Percentiles rank a stretch among this genome's conserved stretches.
phyloP scores from a whole-genome alignment of 2,888 invertebrate genomes.

The Pristionchus arcanus region DNA sequence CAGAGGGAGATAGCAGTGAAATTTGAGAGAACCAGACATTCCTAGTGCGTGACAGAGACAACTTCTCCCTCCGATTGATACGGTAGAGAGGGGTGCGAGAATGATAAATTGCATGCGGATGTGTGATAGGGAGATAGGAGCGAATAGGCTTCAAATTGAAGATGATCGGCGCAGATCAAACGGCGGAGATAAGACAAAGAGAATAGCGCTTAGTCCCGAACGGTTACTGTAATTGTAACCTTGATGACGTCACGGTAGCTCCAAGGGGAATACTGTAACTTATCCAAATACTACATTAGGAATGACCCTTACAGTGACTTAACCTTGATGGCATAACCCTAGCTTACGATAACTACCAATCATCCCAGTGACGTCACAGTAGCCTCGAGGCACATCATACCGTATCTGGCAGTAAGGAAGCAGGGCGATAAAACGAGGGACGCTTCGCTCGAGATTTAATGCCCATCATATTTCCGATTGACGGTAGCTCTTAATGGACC shows the following conservation, averaged over 20 bases:
- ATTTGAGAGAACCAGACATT: not conserved
- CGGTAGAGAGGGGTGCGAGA: constrained; percentile 38
- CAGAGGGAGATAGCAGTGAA: too few relatives aligned
- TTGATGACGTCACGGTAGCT: constrained; percentile 3
- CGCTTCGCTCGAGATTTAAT: constrained; percentile 15
- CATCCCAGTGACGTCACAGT: not conserved
- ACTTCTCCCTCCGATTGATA: not conserved
- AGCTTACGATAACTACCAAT: not conserved
- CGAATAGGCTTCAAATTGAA: constrained; percentile 22
- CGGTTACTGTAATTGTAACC: constrained; percentile 30
- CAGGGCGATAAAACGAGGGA: not conserved
- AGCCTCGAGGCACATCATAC: too few relatives aligned
- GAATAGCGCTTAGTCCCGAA: not conserved
- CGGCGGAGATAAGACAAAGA: constrained; percentile 1
- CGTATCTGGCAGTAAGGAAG: not conserved
- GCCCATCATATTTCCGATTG: constrained; percentile 51
- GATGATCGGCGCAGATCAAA: constrained; percentile 16
- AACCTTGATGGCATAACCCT: not conserved
- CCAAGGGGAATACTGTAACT: not conserved
- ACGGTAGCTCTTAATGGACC: constrained; percentile 50
- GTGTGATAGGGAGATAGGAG: constrained; percentile 28
- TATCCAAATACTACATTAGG: too few relatives aligned
- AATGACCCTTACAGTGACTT: too few relatives aligned
- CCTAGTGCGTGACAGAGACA: not conserved
- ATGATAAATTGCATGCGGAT: not conserved